Percentiles rank a stretch among this genome's conserved stretches.
Evolutionary conservation across 2,888 invertebrate species (phyloP).

Genomic region (Melangyna quadrimaculata): DNA sequence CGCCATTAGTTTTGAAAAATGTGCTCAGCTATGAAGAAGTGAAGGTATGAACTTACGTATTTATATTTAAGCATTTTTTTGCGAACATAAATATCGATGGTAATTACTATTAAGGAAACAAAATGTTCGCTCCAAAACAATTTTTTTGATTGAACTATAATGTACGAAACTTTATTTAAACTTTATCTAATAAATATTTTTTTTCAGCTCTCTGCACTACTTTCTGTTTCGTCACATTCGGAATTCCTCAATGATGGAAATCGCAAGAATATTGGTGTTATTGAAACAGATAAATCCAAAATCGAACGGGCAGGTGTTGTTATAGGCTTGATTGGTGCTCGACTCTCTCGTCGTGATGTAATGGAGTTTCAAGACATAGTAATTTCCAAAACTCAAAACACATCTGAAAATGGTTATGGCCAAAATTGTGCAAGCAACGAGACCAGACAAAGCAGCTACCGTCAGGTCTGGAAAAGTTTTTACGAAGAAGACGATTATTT

Average conservation of each 20-base stretch:
- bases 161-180: too few relatives aligned
- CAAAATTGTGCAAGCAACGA: slow-evolving; percentile 21
- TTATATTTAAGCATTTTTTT: too few relatives aligned
- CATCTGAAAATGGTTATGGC: slow-evolving; percentile 81
- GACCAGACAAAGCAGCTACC: slow-evolving; percentile 54
- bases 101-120: too few relatives aligned
- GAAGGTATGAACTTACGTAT: too few relatives aligned
- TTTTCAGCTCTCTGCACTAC: slow-evolving; percentile 81
- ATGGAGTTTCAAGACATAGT: slow-evolving; percentile 83
- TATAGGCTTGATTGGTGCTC: slow-evolving; percentile 81
- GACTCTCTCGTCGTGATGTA: slow-evolving; percentile 76
- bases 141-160: too few relatives aligned
- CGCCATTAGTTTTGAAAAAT: slow-evolving; percentile 81
- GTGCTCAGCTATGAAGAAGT: slow-evolving; percentile 84
- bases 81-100: too few relatives aligned
- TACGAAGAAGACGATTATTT: slow-evolving; percentile 75
- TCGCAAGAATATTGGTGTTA: slow-evolving; percentile 82
- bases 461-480: slow-evolving; percentile 75
- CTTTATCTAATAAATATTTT: too few relatives aligned
- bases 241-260: slow-evolving; percentile 84
- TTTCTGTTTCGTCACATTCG: slow-evolving; percentile 83
- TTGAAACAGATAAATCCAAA: slow-evolving; percentile 77
- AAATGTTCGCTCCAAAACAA: too few relatives aligned
- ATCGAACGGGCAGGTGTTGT: slow-evolving; percentile 82
- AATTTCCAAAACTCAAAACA: slow-evolving; percentile 82